phyloP scores from a whole-genome alignment of 2,113 vertebrate genomes.

The Macroglossus sobrinus region DNA sequence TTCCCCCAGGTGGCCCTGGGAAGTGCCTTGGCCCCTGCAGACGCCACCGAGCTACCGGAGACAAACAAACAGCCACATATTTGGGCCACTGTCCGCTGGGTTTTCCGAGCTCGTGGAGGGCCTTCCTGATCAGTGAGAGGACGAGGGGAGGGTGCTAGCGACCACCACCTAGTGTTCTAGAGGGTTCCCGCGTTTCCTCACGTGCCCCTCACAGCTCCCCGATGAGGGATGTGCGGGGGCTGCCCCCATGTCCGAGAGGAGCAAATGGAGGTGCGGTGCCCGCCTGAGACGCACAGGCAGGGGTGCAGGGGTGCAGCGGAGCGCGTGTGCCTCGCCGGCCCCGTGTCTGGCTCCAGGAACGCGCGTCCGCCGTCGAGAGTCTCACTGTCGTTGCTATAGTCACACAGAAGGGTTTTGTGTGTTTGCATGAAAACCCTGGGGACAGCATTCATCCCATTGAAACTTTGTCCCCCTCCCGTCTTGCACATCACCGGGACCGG shows the following conservation, averaged over 20 bases:
- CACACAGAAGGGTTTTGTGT: not conserved
- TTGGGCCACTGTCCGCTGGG: not conserved
- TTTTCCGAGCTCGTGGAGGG: not conserved
- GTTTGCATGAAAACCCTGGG: not conserved
- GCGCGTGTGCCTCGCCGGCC: fast-evolving
- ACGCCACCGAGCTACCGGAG: not conserved
- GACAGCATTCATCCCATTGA: fast-evolving
- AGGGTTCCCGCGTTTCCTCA: fast-evolving
- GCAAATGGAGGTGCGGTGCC: fast-evolving
- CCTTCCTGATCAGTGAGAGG: not conserved
- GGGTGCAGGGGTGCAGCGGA: fast-evolving
- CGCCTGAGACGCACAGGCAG: fast-evolving
- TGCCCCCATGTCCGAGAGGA: fast-evolving
- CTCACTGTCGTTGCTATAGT: not conserved
- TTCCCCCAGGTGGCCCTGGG: not conserved
- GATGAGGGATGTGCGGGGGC: fast-evolving
- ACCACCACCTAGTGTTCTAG: fast-evolving
- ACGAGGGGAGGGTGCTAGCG: no score
- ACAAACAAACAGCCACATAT: fast-evolving
- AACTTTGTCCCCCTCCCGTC: not conserved
- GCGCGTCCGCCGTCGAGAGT: fast-evolving
- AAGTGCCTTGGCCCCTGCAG: not conserved
- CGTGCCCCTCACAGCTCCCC: fast-evolving
- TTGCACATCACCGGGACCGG: not conserved
- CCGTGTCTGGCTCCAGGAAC: fast-evolving